Evolutionary conservation across 1,140 invertebrate genomes (phyloP).

Genomic region (Drosophila hydei): DNA sequence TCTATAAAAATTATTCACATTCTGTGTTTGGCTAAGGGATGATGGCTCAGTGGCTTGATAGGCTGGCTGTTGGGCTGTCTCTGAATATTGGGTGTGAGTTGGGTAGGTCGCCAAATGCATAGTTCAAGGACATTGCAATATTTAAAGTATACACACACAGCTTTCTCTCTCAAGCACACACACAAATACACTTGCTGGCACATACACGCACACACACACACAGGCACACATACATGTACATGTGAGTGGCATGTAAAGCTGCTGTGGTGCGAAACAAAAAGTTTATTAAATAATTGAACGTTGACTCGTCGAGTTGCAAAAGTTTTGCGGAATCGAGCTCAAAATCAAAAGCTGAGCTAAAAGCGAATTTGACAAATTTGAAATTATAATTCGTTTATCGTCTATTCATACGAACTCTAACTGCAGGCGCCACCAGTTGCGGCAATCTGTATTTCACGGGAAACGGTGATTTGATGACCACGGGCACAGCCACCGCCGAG

Average conservation of each 20-base stretch:
- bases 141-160: slow-evolving; percentile 73
- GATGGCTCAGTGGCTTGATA: slow-evolving; percentile 34
- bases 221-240: neutral
- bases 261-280: slow-evolving; percentile 50
- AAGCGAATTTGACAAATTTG: neutral
- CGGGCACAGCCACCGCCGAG: slow-evolving; percentile 72
- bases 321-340: neutral
- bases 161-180: slow-evolving; percentile 7
- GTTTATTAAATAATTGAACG: slow-evolving; percentile 65
- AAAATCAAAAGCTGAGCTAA: neutral
- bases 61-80: slow-evolving; percentile 16
- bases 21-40: slow-evolving; percentile 43
- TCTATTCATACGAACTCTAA: neutral
- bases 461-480: slow-evolving; percentile 80
- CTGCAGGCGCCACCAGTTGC: slow-evolving; percentile 78
- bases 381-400: neutral
- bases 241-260: slow-evolving; percentile 23
- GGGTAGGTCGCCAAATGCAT: slow-evolving; percentile 67
- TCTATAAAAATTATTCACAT: slow-evolving; percentile 65
- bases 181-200: neutral
- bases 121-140: slow-evolving; percentile 81
- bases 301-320: slow-evolving; percentile 43
- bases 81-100: slow-evolving; percentile 8
- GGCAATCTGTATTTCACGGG: slow-evolving; percentile 80
- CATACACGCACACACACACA: slow-evolving; percentile 32